Evolutionary conservation across 2,888 invertebrate genomes (phyloP).

Genomic region (Noctua janthina): DNA sequence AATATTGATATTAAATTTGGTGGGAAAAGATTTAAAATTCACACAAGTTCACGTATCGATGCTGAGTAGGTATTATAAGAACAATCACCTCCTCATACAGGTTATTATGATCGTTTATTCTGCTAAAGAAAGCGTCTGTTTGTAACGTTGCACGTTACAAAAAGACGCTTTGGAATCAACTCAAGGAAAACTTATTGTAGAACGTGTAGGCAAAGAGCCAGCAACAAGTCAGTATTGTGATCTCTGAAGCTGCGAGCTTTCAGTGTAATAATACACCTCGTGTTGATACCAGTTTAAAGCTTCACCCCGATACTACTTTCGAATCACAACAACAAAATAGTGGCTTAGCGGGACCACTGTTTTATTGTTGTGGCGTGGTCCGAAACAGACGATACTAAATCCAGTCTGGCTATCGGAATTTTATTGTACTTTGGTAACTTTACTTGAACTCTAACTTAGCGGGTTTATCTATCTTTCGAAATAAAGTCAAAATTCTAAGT

Average conservation of each 20-base stretch:
- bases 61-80: background rate
- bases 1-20: constrained; percentile 52
- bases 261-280: constrained; percentile 41
- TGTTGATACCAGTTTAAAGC: constrained; percentile 53
- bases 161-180: constrained; percentile 13
- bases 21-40: constrained; percentile 24
- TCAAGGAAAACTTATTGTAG: constrained; percentile 39
- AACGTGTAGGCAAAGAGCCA: constrained; percentile 55
- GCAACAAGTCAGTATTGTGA: constrained; percentile 61
- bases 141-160: constrained; percentile 1
- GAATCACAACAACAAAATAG: constrained; percentile 40
- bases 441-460: constrained; percentile 5
- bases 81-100: background rate
- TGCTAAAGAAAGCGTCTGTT: constrained; percentile 25
- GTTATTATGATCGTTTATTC: constrained; percentile 26
- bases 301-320: constrained; percentile 50
- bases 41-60: constrained; percentile 12
- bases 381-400: constrained; percentile 23
- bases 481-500: constrained; percentile 1
- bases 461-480: background rate
- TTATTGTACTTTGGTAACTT: constrained; percentile 22
- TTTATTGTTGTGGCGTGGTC: constrained; percentile 28
- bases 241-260: constrained; percentile 42
- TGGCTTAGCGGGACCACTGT: constrained; percentile 24
- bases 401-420: constrained; percentile 9